Evolutionary conservation across 2,888 invertebrate species (phyloP).

Genomic region (Atherix ibis): DNA sequence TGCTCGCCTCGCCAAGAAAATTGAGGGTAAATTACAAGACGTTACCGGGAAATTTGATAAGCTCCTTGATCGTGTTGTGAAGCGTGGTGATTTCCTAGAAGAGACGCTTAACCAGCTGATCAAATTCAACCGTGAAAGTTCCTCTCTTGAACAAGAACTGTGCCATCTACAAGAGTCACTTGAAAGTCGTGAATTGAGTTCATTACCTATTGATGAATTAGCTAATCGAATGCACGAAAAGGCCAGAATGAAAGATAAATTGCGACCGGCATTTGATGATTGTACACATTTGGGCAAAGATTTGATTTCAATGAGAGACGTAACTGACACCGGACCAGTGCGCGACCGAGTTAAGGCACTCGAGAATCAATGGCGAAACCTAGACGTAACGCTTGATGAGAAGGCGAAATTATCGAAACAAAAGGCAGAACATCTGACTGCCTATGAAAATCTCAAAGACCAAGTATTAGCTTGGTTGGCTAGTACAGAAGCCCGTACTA

Average conservation of each 20-base stretch:
- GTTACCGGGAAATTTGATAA: slow-evolving; percentile 75
- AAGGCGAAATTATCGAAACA: slow-evolving; percentile 69
- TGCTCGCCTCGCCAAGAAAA: slow-evolving; percentile 72
- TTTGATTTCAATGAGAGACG: slow-evolving; percentile 67
- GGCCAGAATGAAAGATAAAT: slow-evolving; percentile 36
- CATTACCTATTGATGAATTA: slow-evolving; percentile 48
- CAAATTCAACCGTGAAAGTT: slow-evolving; percentile 49
- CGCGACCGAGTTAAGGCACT: slow-evolving; percentile 73
- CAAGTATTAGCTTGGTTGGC: slow-evolving; percentile 72
- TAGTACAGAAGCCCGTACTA: slow-evolving; percentile 60
- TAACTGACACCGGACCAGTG: slow-evolving; percentile 69
- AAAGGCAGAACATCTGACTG: slow-evolving; percentile 68
- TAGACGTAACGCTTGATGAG: slow-evolving; percentile 67
- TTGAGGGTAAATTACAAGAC: slow-evolving; percentile 78
- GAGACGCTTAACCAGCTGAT: slow-evolving; percentile 55
- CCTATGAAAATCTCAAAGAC: slow-evolving; percentile 70
- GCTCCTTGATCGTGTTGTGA: slow-evolving; percentile 59
- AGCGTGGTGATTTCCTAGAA: slow-evolving; percentile 68
- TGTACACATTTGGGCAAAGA: slow-evolving; percentile 67
- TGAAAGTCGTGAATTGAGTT: slow-evolving; percentile 53
- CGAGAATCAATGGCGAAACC: slow-evolving; percentile 80
- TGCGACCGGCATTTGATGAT: slow-evolving; percentile 56
- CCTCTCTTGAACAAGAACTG: slow-evolving; percentile 56
- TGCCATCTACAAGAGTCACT: slow-evolving; percentile 53
- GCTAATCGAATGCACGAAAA: slow-evolving; percentile 39